A percentile compares a stretch with the other conserved stretches of the same genome.
Evolutionary conservation across 2,113 vertebrate species (phyloP).

Genomic region (Bubo blakistoni): DNA sequence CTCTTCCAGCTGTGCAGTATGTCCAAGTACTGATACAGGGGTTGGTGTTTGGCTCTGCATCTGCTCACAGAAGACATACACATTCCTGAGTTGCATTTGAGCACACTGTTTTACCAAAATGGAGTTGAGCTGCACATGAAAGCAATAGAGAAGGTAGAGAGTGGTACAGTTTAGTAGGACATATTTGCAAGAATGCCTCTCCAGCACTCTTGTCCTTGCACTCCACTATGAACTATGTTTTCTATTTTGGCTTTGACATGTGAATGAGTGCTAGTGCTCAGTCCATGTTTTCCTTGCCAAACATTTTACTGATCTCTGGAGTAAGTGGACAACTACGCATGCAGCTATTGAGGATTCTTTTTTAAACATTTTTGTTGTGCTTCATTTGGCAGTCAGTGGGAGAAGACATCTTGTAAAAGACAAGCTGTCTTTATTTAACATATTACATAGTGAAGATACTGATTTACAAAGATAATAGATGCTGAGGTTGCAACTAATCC

Average conservation of each 20-base stretch:
- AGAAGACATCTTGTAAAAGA: conserved; percentile 37
- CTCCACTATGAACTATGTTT: conserved; percentile 12
- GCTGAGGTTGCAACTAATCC: neutral
- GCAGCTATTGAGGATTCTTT: neutral
- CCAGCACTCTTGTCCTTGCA: conserved; percentile 21
- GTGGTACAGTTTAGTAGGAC: neutral
- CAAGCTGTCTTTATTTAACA: neutral
- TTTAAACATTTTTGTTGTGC: conserved; percentile 5
- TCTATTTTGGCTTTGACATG: conserved; percentile 56
- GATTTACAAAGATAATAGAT: neutral
- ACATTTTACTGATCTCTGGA: conserved; percentile 27
- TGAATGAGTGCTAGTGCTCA: conserved; percentile 12
- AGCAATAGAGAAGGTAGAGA: conserved; percentile 3
- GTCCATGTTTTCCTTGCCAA: conserved; percentile 30
- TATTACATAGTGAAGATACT: neutral
- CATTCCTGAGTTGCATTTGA: conserved; percentile 5
- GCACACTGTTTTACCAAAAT: conserved; percentile 5
- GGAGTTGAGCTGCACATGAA: conserved; percentile 27
- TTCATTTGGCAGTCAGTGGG: neutral
- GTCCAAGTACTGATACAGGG: neutral
- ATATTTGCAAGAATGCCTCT: conserved; percentile 35
- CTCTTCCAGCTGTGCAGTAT: neutral
- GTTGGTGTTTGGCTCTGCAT: conserved; percentile 8
- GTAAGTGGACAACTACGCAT: neutral
- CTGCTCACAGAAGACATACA: neutral